These are phyloP conservation scores for Platycheirus rosarum DNA, from an alignment of 2,888 invertebrate genomes.

Conservation along the genomic window DNA sequence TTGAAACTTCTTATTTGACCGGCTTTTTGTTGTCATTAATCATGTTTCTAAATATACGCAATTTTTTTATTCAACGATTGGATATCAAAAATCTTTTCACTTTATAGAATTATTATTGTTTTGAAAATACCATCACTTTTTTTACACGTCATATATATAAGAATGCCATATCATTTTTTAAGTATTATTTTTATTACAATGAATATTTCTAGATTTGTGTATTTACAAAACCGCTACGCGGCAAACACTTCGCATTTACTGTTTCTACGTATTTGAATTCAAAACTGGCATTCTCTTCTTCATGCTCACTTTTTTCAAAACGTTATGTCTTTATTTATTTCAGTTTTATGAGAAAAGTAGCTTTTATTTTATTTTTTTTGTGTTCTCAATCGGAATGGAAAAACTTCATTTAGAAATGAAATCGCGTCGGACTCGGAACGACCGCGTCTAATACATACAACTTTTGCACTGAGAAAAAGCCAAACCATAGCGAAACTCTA, in stretches of 20 bases:
- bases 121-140: background rate
- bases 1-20: conserved; percentile 11
- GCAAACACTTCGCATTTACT: too few species aligned
- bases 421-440: conserved; percentile 11
- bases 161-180: too few species aligned
- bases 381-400: background rate
- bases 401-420: background rate
- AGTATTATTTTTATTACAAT: too few species aligned
- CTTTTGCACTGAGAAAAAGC: conserved; percentile 62
- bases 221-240: too few species aligned
- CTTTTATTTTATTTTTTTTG: background rate
- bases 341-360: too few species aligned
- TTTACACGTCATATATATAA: background rate
- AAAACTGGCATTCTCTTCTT: too few species aligned
- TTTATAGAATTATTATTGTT: background rate
- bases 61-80: background rate
- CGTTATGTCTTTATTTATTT: too few species aligned
- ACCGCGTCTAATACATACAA: conserved; percentile 32
- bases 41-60: background rate
- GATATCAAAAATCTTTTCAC: too few species aligned
- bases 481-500: too few species aligned
- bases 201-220: too few species aligned
- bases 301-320: too few species aligned
- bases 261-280: too few species aligned
- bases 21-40: background rate